phyloP scores from a whole-genome alignment of 1,140 invertebrate genomes.

The Oncopodura yosiiana region DNA sequence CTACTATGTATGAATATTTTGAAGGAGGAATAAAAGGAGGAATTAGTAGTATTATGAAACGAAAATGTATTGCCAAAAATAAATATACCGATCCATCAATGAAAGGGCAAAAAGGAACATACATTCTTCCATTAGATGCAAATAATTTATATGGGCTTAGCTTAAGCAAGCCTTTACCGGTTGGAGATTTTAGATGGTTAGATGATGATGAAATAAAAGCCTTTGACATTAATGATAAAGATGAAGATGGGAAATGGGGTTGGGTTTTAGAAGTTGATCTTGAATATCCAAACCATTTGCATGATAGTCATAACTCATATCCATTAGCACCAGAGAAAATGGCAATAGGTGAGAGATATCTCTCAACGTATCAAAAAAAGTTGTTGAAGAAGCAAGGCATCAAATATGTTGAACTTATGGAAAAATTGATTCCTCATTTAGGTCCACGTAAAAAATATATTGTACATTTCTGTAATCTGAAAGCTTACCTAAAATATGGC shows the following conservation, averaged over 20 bases:
- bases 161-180: slow-evolving; percentile 25
- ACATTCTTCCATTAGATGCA: slow-evolving; percentile 17
- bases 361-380: slow-evolving; percentile 1
- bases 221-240: slow-evolving; percentile 15
- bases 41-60: slow-evolving; percentile 27
- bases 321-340: slow-evolving; percentile 31
- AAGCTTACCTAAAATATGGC: slow-evolving; percentile 43
- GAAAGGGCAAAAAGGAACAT: slow-evolving; percentile 1
- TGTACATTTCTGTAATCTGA: slow-evolving; percentile 45
- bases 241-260: slow-evolving; percentile 24
- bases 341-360: not conserved
- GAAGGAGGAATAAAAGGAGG: slow-evolving; percentile 33
- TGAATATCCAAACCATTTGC: slow-evolving; percentile 35
- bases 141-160: slow-evolving; percentile 37
- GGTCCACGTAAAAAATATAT: slow-evolving; percentile 41
- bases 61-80: slow-evolving; percentile 23
- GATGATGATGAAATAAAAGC: slow-evolving; percentile 7
- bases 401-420: slow-evolving; percentile 6
- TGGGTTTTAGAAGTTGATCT: slow-evolving; percentile 37
- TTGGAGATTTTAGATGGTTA: slow-evolving; percentile 31
- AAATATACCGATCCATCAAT: too few species aligned
- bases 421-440: slow-evolving; percentile 33
- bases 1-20: slow-evolving; percentile 35
- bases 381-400: not conserved
- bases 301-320: slow-evolving; percentile 34